Evolutionary conservation across 2,113 vertebrate species (phyloP).

Genomic region (Solea solea): DNA sequence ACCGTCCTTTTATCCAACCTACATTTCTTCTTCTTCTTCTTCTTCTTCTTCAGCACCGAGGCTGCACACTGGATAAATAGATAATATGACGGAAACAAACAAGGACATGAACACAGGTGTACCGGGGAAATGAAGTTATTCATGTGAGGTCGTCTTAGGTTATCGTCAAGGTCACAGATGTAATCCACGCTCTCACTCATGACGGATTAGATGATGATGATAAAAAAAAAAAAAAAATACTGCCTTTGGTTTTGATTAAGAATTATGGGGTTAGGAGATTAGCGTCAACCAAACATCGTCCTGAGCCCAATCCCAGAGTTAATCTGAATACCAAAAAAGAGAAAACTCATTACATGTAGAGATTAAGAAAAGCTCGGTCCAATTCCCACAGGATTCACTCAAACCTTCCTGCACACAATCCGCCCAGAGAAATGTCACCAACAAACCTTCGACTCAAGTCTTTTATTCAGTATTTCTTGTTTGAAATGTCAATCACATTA

Average conservation of each 20-base stretch:
- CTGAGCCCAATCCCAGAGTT: constrained; percentile 79
- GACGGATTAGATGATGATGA: constrained; percentile 76
- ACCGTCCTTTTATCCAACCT: constrained; percentile 8
- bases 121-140: not conserved
- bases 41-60: constrained; percentile 1
- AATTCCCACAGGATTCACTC: constrained; percentile 50
- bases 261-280: constrained; percentile 81
- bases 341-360: constrained; percentile 77
- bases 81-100: constrained; percentile 7
- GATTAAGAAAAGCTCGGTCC: constrained; percentile 71
- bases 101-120: constrained; percentile 6
- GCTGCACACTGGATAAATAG: not conserved
- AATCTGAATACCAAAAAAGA: constrained; percentile 79
- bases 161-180: constrained; percentile 51
- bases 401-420: constrained; percentile 30
- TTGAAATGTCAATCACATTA: constrained; percentile 44
- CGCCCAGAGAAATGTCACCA: constrained; percentile 33
- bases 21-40: constrained; percentile 16
- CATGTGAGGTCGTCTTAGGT: constrained; percentile 48
- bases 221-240: constrained; percentile 57
- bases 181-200: constrained; percentile 78
- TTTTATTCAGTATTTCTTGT: constrained; percentile 35
- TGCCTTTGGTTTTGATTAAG: constrained; percentile 79
- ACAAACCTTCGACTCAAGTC: constrained; percentile 27
- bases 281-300: constrained; percentile 69